Evolutionary conservation across 2,888 invertebrate genomes (phyloP).

Genomic region (Phengaris arion): DNA sequence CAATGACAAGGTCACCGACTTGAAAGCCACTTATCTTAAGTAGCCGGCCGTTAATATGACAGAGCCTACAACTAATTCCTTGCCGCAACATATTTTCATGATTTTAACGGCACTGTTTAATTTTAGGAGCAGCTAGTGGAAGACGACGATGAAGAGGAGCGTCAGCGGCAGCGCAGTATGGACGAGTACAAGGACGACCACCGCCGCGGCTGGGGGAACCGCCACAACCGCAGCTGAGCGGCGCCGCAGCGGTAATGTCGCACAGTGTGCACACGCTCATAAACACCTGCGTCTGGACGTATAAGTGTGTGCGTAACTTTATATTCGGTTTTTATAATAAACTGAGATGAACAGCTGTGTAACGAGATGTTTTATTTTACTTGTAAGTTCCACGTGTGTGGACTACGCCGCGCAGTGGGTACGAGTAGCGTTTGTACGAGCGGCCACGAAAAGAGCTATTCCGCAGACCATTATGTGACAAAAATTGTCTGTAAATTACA

Average conservation of each 20-base stretch:
- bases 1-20: no score
- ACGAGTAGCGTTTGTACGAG: no score
- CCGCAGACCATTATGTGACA: no score
- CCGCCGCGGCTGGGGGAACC: constrained; percentile 92
- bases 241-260: neutral
- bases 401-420: no score
- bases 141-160: constrained; percentile 84
- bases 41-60: no score
- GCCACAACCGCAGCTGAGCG: constrained; percentile 84
- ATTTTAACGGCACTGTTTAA: neutral
- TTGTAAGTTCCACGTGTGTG: neutral
- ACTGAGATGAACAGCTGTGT: neutral
- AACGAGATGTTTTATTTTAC: neutral
- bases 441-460: no score
- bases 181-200: constrained; percentile 95
- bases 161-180: constrained; percentile 83
- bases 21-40: no score
- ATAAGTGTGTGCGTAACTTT: neutral
- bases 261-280: neutral
- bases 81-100: no score
- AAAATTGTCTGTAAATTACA: no score
- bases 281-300: neutral
- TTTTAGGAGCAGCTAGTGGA: constrained; percentile 78
- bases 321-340: neutral
- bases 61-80: neutral